These are phyloP conservation scores for Nomada ruficornis DNA, from an alignment of 2,888 invertebrate genomes.

Conservation along the genomic window DNA sequence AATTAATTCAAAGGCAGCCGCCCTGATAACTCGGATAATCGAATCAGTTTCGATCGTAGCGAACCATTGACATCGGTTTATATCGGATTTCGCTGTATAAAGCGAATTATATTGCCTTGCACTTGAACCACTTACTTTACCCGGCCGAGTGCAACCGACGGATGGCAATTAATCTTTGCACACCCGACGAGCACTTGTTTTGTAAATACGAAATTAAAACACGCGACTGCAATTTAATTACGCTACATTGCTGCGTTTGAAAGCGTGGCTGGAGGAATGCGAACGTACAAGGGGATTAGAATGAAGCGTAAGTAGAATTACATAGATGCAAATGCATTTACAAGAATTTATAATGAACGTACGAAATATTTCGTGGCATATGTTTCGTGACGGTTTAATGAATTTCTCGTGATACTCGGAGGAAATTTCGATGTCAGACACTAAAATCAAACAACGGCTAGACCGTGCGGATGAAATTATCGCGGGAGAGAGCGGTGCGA, in stretches of 20 bases:
- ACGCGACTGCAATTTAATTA: not conserved
- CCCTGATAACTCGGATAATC: conserved; percentile 57
- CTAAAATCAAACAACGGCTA: not conserved
- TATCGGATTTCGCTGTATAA: not conserved
- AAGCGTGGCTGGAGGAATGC: not conserved
- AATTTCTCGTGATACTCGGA: conserved; percentile 30
- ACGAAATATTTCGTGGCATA: not conserved
- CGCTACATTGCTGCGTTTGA: not conserved
- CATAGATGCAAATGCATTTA: not conserved
- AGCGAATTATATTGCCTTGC: not conserved
- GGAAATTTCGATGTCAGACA: not conserved
- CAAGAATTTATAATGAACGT: not conserved
- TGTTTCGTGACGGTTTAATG: not conserved
- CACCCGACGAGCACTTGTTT: not conserved
- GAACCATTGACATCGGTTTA: not conserved
- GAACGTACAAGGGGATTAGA: too few species aligned
- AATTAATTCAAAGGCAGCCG: conserved; percentile 55
- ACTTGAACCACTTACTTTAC: conserved; percentile 7
- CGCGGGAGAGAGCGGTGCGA: too few species aligned
- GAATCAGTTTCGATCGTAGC: conserved; percentile 49
- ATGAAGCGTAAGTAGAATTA: too few species aligned
- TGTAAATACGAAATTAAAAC: not conserved
- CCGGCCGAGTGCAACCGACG: not conserved
- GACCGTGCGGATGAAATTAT: not conserved
- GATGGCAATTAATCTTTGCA: conserved; percentile 28